phyloP scores from a whole-genome alignment of 2,797 vertebrate species.

The Glyptemys insculpta region DNA sequence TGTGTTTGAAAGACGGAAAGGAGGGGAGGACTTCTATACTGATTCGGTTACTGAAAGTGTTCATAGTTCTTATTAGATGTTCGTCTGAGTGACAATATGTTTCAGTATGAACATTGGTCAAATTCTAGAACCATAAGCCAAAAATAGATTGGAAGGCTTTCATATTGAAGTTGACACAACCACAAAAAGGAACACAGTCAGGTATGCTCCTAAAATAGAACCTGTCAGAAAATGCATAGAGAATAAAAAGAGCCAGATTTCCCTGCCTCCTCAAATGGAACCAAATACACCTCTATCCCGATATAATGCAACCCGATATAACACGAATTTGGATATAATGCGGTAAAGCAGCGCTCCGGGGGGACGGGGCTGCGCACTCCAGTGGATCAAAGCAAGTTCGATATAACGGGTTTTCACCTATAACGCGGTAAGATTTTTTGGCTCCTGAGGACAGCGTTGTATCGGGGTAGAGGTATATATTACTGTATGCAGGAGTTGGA shows the following conservation, averaged over 20 bases:
- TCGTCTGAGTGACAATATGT: neutral
- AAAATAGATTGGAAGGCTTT: neutral
- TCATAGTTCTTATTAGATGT: neutral
- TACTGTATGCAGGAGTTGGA: too few relatives aligned
- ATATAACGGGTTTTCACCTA: too few relatives aligned
- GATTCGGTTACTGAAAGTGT: neutral
- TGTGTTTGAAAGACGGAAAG: neutral
- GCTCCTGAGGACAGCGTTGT: too few relatives aligned
- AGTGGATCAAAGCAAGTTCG: too few relatives aligned
- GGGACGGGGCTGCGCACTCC: too few relatives aligned
- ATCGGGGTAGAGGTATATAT: too few relatives aligned
- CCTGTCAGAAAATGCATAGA: neutral
- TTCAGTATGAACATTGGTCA: neutral
- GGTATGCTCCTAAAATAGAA: too few relatives aligned
- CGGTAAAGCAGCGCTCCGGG: too few relatives aligned
- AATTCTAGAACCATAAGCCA: neutral
- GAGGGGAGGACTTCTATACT: rapidly evolving
- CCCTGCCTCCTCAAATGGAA: neutral
- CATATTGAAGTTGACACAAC: neutral
- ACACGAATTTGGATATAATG: too few relatives aligned
- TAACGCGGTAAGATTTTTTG: too few relatives aligned
- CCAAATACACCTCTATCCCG: too few relatives aligned
- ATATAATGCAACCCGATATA: too few relatives aligned
- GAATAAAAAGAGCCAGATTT: neutral
- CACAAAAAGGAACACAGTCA: neutral